Evolutionary conservation across 2,797 vertebrate species (phyloP), one percentile per base, ranked within the genome.

Genomic region (Tolypeutes matacus): DNA sequence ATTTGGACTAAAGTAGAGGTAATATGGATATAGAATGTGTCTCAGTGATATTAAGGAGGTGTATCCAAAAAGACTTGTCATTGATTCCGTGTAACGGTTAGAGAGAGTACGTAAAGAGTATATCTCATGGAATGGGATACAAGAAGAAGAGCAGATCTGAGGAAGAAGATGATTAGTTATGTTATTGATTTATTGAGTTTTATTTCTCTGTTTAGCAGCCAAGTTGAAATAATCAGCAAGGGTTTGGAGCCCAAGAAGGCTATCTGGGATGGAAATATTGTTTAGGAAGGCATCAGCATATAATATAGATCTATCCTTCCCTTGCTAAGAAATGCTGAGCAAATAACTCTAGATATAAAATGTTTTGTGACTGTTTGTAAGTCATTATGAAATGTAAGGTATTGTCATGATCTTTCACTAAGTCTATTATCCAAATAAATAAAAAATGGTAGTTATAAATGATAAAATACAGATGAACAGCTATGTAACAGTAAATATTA

Each of bases 351-450:
- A 84, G 7, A 2, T 56, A 70, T 42, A 72, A 94, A 84, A 76
- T 42, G 9, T 53, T 81, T 78, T 84, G 29, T 27, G 60, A 11
- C 53, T 18, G 5, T 20, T 56, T 20, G 51, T 56, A 56, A 56
- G 53, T 56, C 53, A 56, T 78, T 80, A 23, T 27, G 60, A 27
- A 73, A 58, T 73, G 12, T 8, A 9, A 82, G 11, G 3, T 18
- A 51, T 14, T 15, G 25, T 65, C 67, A 77, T 69, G 5, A 23
- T 42, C n/a, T 89, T 88, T 76, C 56, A 75, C 15, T 78, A 85
- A 80, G 34, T 29, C 73, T 86, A 14, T 84, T 86, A 87, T 51
- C 18, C n/a, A 82, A 85, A 72, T 83, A 75, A 67, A 53, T 49
- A 36, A 4, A 62, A 78, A 51, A 2, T 2, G 58, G 67, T 70